Evolutionary conservation across 2,113 vertebrate genomes (phyloP).

Genomic region (Terrapene triunguis): DNA sequence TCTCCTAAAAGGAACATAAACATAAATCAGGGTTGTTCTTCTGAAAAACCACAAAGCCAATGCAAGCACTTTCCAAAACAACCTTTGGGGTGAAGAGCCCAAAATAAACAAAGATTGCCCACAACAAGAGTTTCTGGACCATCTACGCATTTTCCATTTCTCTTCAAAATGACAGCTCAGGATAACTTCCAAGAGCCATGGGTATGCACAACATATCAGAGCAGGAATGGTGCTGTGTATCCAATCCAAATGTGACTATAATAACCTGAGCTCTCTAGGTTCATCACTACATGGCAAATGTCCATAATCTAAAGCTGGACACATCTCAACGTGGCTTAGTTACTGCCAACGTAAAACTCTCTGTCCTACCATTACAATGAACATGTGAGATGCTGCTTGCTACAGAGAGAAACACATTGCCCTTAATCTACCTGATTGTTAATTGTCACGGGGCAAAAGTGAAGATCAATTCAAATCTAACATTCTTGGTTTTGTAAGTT

Average conservation of each 20-base stretch:
- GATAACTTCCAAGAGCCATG: neutral
- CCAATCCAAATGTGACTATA: neutral
- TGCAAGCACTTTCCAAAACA: conserved; percentile 42
- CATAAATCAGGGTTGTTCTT: neutral
- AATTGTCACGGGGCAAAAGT: neutral
- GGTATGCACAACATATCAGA: neutral
- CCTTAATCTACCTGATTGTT: neutral
- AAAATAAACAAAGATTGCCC: conserved; percentile 19
- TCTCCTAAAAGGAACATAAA: neutral
- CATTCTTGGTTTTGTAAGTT: too few relatives aligned
- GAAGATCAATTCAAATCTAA: neutral
- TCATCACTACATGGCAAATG: neutral
- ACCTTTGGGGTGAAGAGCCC: neutral
- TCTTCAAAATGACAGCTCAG: conserved; percentile 48
- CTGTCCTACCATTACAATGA: neutral
- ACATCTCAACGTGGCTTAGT: neutral
- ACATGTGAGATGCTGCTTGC: fast-evolving
- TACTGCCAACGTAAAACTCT: neutral
- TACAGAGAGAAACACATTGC: fast-evolving
- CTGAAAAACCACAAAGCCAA: conserved; percentile 45
- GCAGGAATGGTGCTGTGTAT: neutral
- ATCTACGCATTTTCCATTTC: conserved; percentile 29
- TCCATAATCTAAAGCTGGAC: neutral
- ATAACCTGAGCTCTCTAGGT: neutral
- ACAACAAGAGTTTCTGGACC: conserved; percentile 49